These are phyloP conservation scores for Tachysurus fulvidraco DNA, from an alignment of 2,113 vertebrate species.

Conservation along the genomic window DNA sequence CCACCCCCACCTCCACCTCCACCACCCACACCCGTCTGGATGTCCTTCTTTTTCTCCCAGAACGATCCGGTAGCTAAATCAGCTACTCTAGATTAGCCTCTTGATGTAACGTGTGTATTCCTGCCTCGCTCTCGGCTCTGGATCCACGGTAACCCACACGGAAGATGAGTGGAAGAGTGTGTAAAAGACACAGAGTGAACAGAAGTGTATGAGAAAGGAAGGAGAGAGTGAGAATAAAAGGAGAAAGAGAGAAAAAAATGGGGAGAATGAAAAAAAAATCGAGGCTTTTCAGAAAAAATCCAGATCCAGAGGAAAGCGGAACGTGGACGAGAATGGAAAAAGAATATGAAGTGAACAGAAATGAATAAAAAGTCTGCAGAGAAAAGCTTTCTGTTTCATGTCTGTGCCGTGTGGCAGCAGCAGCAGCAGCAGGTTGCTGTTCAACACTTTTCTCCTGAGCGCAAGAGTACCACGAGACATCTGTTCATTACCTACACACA, in stretches of 20 bases:
- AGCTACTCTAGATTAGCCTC: not conserved
- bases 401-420: not conserved
- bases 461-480: not conserved
- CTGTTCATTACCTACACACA: constrained; percentile 19
- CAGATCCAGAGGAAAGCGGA: no score
- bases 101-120: not conserved
- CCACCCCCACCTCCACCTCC: no score
- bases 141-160: not conserved
- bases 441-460: constrained; percentile 11
- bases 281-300: not conserved
- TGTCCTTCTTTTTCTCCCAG: not conserved
- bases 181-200: not conserved
- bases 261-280: no score
- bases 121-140: not conserved
- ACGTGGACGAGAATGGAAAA: not conserved
- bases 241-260: not conserved
- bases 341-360: not conserved
- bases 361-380: not conserved
- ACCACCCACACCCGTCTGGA: not conserved
- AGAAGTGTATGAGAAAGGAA: not conserved
- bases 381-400: not conserved
- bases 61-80: not conserved
- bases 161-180: not conserved
- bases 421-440: constrained; percentile 24
- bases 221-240: not conserved